Base-by-base conservation (phyloP, 2,113 vertebrate species). In the Hirundichthys speculiger region DNA sequence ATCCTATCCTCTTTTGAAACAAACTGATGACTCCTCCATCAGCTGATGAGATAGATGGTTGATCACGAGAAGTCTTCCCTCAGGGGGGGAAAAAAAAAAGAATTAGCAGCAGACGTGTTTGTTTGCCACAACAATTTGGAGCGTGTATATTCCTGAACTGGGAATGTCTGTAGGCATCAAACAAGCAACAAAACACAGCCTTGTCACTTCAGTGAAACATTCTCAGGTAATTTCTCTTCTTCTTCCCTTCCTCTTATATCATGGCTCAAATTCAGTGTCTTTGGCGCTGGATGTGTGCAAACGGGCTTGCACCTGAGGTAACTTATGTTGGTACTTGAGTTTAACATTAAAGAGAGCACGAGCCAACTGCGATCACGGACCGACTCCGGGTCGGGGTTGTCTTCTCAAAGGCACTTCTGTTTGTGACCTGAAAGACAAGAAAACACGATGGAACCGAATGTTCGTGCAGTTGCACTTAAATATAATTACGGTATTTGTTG, bases 321-420 rank as follows among this genome's bases (percentile, higher is more conserved):
- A 92, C 84, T 86, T 83, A 82, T 15, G 62, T 84, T 69, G 71
- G 46, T 63, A 47, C 75, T 78, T 54, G 64, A 57, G 47, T 73
- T 77, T 82, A 84, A 82, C 82, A 85, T 90, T 79, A 77, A 80
- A 88, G 77, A 89, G 84, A 84, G 85, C 87, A 7, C 0, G 62
- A 69, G 53, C 70, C 68, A 73, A 53, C 78, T 81, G 88, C 69
- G 73, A 61, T 52, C 66, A 71, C 55, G 50, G 45, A 59, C 82
- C 69, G 86, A 84, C 89, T 87, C 64, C 83, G 91, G 74, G 73
- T 55, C 39, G 77, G 73, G 80, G 91, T 89, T 77, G 85, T 93
- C 91, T 89, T 91, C 85, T 80, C 88, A 86, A 90, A 95, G 95
- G 94, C 93, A 95, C 95, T 93, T 87, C 80, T 92, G 86, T 90